These are phyloP conservation scores for Tenthredo livida DNA, from an alignment of 2,888 invertebrate genomes.

Conservation along the genomic window DNA sequence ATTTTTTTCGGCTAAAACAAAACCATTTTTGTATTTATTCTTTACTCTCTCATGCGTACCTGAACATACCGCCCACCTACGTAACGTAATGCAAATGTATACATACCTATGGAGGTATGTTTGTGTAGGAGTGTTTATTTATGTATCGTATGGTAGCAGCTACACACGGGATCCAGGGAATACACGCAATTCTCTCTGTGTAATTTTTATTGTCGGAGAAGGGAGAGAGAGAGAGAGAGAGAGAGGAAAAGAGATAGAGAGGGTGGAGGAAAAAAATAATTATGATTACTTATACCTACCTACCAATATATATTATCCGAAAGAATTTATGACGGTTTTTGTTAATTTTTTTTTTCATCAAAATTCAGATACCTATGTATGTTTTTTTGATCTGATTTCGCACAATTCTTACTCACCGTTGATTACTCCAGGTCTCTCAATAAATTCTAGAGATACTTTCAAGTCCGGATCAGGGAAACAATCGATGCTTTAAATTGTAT, in stretches of 20 bases:
- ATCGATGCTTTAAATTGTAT: neutral
- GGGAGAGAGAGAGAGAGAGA: neutral
- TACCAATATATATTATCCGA: too few species aligned
- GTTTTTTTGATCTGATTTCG: neutral
- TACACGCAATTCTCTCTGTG: neutral
- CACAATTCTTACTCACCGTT: neutral
- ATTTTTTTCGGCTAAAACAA: neutral
- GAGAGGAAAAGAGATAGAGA: neutral
- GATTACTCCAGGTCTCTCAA: neutral
- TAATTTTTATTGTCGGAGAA: neutral
- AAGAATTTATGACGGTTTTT: neutral
- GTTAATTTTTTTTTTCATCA: neutral
- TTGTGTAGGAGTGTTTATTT: neutral
- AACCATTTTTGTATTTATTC: neutral
- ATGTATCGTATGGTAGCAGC: slow-evolving; percentile 2
- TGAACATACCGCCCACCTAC: neutral
- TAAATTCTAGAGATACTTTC: neutral
- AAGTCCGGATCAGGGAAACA: neutral
- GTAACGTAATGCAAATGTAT: neutral
- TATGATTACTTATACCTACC: neutral
- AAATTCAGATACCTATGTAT: neutral
- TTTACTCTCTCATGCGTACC: neutral
- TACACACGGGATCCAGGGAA: neutral
- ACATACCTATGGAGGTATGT: neutral
- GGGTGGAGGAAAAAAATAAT: neutral